Evolutionary conservation across 2,113 vertebrate genomes (phyloP).

Genomic region (Malurus alboscapulatus): DNA sequence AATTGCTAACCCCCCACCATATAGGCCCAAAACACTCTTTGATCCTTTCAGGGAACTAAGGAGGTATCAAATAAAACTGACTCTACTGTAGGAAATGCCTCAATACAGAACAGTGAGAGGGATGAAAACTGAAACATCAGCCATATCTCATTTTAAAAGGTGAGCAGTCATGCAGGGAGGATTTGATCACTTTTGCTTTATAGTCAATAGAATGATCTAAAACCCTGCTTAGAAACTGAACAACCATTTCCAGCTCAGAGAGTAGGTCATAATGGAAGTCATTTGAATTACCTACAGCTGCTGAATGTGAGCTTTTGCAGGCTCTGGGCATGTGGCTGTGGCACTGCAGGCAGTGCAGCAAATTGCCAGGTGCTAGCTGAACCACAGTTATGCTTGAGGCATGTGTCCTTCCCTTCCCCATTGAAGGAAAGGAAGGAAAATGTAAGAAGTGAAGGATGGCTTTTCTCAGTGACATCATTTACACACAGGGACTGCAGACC

Average conservation of each 20-base stretch:
- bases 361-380: background rate
- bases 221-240: background rate
- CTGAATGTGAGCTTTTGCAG: accelerated
- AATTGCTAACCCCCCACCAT: accelerated
- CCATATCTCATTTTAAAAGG: background rate
- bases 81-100: background rate
- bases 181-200: background rate
- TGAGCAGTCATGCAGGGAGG: background rate
- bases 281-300: background rate
- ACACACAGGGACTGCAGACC: background rate
- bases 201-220: background rate
- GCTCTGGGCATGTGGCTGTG: accelerated
- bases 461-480: background rate
- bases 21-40: background rate
- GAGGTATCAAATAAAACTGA: background rate
- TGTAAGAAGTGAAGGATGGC: accelerated
- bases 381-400: background rate
- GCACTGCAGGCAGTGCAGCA: background rate
- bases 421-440: background rate
- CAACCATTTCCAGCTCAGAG: background rate
- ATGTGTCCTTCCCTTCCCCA: accelerated
- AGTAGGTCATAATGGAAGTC: background rate
- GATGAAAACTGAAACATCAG: background rate
- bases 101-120: background rate
- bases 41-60: background rate